Percentiles rank a stretch among this genome's conserved stretches.
Conservation (phyloP, 2,888 invertebrate genomes). For the Eupeodes latifasciatus region DNA sequence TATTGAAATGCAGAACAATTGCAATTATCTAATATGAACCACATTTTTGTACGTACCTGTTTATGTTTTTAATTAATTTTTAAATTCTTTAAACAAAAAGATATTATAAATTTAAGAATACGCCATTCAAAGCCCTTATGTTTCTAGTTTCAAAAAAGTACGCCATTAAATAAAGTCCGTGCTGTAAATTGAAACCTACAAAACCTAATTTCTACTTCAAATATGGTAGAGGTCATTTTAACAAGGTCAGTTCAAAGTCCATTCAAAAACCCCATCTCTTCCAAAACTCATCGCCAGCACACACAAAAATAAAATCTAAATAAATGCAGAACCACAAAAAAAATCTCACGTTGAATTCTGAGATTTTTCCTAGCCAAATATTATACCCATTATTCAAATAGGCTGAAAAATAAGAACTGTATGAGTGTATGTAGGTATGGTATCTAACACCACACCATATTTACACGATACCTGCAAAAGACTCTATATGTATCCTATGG, state of each 20-base stretch:
- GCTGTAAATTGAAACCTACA: too few relatives aligned
- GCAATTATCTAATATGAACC: too few relatives aligned
- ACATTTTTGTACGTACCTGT: too few relatives aligned
- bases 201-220: background rate
- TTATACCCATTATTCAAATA: conserved; percentile 25
- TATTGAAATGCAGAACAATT: too few relatives aligned
- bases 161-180: too few relatives aligned
- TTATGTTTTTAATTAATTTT: too few relatives aligned
- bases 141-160: too few relatives aligned
- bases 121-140: too few relatives aligned
- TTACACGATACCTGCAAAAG: conserved; percentile 23
- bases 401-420: conserved; percentile 14
- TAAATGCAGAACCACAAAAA: conserved; percentile 36
- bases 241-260: conserved; percentile 9
- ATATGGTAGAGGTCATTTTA: conserved; percentile 3
- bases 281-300: background rate
- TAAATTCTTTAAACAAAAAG: too few relatives aligned
- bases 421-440: too few relatives aligned
- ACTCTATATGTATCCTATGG: conserved; percentile 32
- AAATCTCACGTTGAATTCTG: conserved; percentile 23
- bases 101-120: too few relatives aligned
- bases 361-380: conserved; percentile 35
- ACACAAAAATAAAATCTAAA: background rate
- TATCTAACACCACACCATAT: too few relatives aligned
- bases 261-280: background rate